Conservation (phyloP, 2,113 vertebrate species). For the Macaca nemestrina region DNA sequence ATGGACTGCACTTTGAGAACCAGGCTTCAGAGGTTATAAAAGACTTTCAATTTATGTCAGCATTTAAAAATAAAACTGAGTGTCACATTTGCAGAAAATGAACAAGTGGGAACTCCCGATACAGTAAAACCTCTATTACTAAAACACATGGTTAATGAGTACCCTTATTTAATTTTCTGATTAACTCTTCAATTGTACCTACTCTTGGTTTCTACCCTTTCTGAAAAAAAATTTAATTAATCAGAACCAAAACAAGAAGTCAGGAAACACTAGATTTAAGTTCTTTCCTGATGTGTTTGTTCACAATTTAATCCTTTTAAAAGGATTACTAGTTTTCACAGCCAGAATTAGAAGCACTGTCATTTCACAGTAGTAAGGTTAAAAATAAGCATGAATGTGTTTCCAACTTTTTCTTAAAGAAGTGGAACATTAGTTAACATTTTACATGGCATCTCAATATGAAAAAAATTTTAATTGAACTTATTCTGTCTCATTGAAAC, state of each 20-base stretch:
- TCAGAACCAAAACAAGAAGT: slow-evolving; percentile 14
- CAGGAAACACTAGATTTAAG: not conserved
- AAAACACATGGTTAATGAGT: not conserved
- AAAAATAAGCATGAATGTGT: slow-evolving; percentile 25
- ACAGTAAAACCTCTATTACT: not conserved
- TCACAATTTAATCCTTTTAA: slow-evolving; percentile 48
- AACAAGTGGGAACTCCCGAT: not conserved
- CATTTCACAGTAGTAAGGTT: slow-evolving; percentile 46
- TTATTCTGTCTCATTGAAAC: not conserved
- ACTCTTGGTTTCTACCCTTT: not conserved
- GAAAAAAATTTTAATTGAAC: not conserved
- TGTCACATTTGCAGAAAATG: not conserved
- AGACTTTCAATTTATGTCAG: not conserved
- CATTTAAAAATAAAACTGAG: slow-evolving; percentile 33
- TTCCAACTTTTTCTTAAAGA: slow-evolving; percentile 47
- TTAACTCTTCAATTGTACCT: not conserved
- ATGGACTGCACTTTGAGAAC: not conserved
- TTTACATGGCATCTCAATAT: slow-evolving; percentile 47
- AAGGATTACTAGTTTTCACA: slow-evolving; percentile 16
- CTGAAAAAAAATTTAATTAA: slow-evolving; percentile 16
- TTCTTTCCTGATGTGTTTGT: not conserved
- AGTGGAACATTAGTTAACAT: slow-evolving; percentile 23
- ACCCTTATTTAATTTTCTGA: not conserved
- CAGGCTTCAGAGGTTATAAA: not conserved
- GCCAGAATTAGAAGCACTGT: slow-evolving; percentile 35